Evolutionary conservation across 2,113 vertebrate species (phyloP).

Genomic region (Noturus placidus): DNA sequence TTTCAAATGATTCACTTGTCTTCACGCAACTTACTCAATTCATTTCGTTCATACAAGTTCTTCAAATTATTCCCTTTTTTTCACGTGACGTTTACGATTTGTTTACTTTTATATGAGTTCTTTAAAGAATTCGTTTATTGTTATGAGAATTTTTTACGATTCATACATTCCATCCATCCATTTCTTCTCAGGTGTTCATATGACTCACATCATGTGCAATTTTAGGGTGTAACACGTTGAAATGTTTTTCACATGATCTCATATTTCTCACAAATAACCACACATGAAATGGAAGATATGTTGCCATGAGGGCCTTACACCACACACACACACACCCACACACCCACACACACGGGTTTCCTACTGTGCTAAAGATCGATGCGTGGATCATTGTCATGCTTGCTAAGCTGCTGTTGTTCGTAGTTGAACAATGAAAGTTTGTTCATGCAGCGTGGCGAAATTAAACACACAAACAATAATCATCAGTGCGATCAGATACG

Average conservation of each 20-base stretch:
- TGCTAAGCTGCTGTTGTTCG: not conserved
- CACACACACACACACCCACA: constrained; percentile 17
- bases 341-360: constrained; percentile 3
- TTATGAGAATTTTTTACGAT: not conserved
- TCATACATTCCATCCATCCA: no score
- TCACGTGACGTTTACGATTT: not conserved
- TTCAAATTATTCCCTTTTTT: not conserved
- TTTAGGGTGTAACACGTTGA: not conserved
- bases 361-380: not conserved
- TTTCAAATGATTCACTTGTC: not conserved
- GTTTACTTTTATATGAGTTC: not conserved
- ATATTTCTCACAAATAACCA: not conserved
- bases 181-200: not conserved
- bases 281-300: not conserved
- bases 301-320: not conserved
- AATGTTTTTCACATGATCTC: not conserved
- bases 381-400: constrained; percentile 22
- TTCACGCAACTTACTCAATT: no score
- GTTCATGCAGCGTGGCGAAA: constrained; percentile 2
- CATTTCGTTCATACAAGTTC: no score
- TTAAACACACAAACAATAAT: constrained; percentile 46
- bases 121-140: not conserved
- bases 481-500: constrained; percentile 41
- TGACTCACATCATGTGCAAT: not conserved
- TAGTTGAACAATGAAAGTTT: constrained; percentile 37